phyloP scores from a whole-genome alignment of 2,113 vertebrate species.

The Nerophis lumbriciformis region DNA sequence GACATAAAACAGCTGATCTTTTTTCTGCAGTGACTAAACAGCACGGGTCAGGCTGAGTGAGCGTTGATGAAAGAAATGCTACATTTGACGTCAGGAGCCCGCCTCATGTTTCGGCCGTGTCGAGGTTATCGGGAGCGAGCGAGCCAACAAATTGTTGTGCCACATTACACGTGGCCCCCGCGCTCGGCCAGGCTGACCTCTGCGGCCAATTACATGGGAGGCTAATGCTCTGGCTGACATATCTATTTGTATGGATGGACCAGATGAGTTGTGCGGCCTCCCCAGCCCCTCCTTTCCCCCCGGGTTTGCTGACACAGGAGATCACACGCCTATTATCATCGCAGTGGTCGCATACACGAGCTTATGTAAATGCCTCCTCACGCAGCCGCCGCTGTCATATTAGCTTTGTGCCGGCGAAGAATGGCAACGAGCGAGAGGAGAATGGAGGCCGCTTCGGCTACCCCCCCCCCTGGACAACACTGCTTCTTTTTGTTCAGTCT shows the following conservation, averaged over 20 bases:
- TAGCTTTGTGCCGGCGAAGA: constrained; percentile 48
- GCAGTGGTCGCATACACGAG: constrained; percentile 57
- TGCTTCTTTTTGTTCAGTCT: constrained; percentile 17
- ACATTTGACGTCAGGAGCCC: constrained; percentile 16
- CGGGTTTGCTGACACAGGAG: constrained; percentile 54
- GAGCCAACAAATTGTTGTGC: constrained; percentile 44
- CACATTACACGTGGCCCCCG: constrained; percentile 44
- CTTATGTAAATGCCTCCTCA: constrained; percentile 67
- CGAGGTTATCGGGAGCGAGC: constrained; percentile 12
- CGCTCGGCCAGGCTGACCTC: constrained; percentile 57
- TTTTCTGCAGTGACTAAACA: too few species aligned
- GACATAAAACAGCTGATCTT: too few species aligned
- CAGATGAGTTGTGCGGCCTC: constrained; percentile 34
- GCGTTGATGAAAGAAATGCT: constrained; percentile 10
- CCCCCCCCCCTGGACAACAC: background rate
- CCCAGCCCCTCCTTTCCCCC: too few species aligned
- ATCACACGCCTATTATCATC: constrained; percentile 65
- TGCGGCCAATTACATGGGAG: constrained; percentile 61
- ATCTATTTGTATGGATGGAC: constrained; percentile 55
- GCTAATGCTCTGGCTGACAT: constrained; percentile 58
- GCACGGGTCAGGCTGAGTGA: too few species aligned
- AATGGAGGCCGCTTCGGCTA: constrained; percentile 1
- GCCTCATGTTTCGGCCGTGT: constrained; percentile 16
- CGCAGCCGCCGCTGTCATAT: constrained; percentile 38
- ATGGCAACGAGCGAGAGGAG: background rate